Evolutionary conservation across 92 coral and sea anemone species (phyloP).

Genomic region (Zoanthus gigantus): DNA sequence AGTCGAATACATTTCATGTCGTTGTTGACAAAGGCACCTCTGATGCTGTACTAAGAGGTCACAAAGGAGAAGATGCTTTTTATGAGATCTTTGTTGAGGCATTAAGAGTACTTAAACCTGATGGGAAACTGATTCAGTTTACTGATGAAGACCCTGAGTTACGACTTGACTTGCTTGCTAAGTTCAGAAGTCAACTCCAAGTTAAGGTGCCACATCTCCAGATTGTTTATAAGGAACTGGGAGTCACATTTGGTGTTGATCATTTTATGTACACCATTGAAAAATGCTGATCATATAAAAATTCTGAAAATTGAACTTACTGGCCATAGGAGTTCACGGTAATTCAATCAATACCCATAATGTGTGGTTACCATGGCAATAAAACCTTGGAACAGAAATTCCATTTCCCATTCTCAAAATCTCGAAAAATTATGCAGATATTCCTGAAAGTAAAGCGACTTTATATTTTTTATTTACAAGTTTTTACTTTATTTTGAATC

Average conservation of each 20-base stretch:
- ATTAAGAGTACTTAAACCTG: slow-evolving; percentile 62
- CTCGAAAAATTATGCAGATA: too few species aligned
- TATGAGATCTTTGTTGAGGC: slow-evolving; percentile 63
- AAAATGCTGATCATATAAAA: slow-evolving; percentile 25
- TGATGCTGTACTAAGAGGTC: slow-evolving; percentile 79
- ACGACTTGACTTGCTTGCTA: slow-evolving; percentile 63
- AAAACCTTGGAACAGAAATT: too few species aligned
- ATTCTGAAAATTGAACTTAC: too few species aligned
- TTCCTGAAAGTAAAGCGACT: too few species aligned
- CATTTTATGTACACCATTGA: slow-evolving; percentile 76
- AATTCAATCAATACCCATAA: too few species aligned
- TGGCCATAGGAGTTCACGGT: too few species aligned
- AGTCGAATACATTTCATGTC: slow-evolving; percentile 56
- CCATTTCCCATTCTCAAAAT: too few species aligned
- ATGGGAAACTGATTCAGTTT: slow-evolving; percentile 77
- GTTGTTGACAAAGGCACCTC: slow-evolving; percentile 85
- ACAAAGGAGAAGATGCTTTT: slow-evolving; percentile 67
- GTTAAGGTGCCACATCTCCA: slow-evolving; percentile 4
- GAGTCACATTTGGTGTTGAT: slow-evolving; percentile 64
- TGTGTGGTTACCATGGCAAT: too few species aligned
- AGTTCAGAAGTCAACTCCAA: slow-evolving; percentile 6
- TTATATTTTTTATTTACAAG: too few species aligned
- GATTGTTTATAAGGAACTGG: slow-evolving; percentile 66
- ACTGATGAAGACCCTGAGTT: slow-evolving; percentile 85
- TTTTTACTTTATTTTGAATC: too few species aligned